These are phyloP conservation scores for Litocranius walleri DNA, from an alignment of 2,113 vertebrate species.

Conservation along the genomic window DNA sequence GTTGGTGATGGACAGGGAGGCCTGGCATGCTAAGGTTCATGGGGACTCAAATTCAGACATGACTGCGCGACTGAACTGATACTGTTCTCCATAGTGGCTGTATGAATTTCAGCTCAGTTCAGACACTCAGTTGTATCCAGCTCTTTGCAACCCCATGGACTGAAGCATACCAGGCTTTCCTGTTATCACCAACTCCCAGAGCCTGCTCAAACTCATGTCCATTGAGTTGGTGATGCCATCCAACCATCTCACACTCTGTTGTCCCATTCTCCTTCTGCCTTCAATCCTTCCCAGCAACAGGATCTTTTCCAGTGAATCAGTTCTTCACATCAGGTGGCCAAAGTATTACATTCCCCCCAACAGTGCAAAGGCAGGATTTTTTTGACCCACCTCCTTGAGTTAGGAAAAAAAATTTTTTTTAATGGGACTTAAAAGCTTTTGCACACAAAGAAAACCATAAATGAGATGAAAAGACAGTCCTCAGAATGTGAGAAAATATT, in stretches of 20 bases:
- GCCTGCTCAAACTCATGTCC: neutral
- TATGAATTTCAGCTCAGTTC: neutral
- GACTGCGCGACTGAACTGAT: rapidly evolving
- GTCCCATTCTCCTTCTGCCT: neutral
- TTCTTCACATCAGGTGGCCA: neutral
- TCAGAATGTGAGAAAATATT: neutral
- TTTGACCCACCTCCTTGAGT: neutral
- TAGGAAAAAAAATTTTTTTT: neutral
- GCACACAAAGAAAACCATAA: neutral
- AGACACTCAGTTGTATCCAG: neutral
- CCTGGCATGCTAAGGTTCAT: neutral
- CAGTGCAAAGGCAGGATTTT: neutral
- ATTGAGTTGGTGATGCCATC: neutral
- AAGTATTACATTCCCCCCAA: neutral
- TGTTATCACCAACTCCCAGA: neutral
- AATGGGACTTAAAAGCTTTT: neutral
- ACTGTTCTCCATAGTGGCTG: neutral
- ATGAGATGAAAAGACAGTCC: neutral
- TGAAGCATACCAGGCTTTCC: neutral
- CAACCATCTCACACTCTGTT: neutral
- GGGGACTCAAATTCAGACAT: neutral
- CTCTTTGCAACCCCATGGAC: neutral
- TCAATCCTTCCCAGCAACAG: neutral
- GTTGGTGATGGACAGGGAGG: neutral
- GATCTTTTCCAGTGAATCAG: neutral